Percentiles rank a stretch among this genome's conserved stretches.
Conservation (phyloP, 2,113 vertebrate genomes). For the Chlamydotis undulata region DNA sequence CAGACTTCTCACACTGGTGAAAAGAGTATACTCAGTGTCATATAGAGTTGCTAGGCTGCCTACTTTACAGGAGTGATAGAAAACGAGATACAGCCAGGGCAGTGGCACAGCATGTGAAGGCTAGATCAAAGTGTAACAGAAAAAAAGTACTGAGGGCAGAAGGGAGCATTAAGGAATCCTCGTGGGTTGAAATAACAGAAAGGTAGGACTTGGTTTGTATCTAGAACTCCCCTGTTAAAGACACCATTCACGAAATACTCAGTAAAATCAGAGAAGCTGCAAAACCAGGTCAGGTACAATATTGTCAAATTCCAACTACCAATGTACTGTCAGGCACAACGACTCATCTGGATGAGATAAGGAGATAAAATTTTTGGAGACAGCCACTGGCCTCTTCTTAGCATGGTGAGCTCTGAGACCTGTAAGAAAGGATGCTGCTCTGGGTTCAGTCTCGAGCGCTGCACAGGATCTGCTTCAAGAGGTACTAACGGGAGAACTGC, state of each 20-base stretch:
- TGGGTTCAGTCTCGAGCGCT: neutral
- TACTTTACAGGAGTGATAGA: neutral
- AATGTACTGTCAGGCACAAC: neutral
- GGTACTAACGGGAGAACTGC: neutral
- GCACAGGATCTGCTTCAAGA: neutral
- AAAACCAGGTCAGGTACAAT: neutral
- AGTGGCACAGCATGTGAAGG: neutral
- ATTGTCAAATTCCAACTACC: neutral
- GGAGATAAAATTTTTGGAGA: neutral
- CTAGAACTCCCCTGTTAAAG: neutral
- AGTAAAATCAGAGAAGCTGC: neutral
- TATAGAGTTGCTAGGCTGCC: neutral
- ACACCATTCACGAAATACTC: neutral
- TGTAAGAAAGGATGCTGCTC: neutral
- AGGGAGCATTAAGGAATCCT: neutral
- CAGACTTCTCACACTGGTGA: neutral
- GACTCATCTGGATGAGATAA: neutral
- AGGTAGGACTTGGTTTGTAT: neutral
- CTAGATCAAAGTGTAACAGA: neutral
- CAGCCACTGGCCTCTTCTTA: neutral
- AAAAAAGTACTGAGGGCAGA: neutral
- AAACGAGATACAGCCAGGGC: neutral
- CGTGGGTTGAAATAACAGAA: neutral
- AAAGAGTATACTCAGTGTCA: neutral
- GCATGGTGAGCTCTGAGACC: neutral